A percentile compares a stretch with the other conserved stretches of the same genome.
Conservation (phyloP, 2,113 vertebrate genomes). For the Phalacrocorax carbo region DNA sequence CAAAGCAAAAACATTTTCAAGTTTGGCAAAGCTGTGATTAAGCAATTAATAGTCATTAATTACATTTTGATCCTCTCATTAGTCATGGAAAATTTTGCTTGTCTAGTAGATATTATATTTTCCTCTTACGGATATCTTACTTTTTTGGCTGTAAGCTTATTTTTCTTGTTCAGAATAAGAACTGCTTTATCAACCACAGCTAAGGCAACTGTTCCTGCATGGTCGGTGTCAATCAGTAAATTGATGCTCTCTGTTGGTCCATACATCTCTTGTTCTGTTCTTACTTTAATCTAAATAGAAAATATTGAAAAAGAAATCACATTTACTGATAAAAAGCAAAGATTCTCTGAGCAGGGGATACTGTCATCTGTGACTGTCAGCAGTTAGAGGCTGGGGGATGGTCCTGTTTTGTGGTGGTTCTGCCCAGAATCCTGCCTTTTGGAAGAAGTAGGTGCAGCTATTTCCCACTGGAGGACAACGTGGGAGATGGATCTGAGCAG, state of each 20-base stretch:
- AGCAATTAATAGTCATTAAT: background rate
- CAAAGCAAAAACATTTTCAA: background rate
- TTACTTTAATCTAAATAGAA: conserved; percentile 52
- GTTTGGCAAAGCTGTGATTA: background rate
- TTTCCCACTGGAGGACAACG: background rate
- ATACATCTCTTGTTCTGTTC: background rate
- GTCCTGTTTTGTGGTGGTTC: background rate
- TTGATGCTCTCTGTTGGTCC: background rate
- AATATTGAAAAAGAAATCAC: background rate
- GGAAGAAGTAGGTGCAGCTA: background rate
- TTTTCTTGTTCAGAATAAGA: conserved; percentile 75
- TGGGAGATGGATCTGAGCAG: background rate
- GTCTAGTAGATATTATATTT: background rate
- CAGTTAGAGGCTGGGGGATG: background rate
- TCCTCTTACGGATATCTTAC: conserved; percentile 40
- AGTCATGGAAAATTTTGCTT: background rate
- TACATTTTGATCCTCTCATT: background rate
- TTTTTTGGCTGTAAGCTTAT: conserved; percentile 80
- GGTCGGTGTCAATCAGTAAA: conserved; percentile 42
- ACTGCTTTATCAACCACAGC: conserved; percentile 81
- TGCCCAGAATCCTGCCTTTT: background rate
- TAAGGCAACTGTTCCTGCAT: conserved; percentile 68
- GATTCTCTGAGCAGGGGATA: background rate
- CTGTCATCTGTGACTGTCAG: background rate
- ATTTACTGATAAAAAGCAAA: background rate